A percentile compares a stretch with the other conserved stretches of the same genome.
Conservation (phyloP, 2,888 invertebrate genomes). For the Drosophila rubida region DNA sequence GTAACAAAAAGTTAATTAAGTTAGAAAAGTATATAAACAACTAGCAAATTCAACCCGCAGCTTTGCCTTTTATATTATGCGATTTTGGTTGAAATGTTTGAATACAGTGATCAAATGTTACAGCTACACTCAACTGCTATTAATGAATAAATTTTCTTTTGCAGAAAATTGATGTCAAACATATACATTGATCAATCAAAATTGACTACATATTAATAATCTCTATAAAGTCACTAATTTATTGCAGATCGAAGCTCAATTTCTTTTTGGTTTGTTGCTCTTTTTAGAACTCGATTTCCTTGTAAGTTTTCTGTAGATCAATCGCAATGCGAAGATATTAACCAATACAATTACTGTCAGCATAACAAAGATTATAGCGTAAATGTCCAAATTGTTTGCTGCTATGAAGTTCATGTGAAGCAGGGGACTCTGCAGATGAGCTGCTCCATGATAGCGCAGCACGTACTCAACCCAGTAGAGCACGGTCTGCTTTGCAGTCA, state of each 20-base stretch:
- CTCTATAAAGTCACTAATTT: neutral
- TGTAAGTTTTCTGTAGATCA: slow-evolving; percentile 7
- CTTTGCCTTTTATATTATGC: no score
- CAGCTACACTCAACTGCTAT: no score
- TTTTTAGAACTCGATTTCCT: neutral
- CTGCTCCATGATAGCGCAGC: slow-evolving; percentile 86
- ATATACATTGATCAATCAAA: neutral
- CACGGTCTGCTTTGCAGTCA: slow-evolving; percentile 85
- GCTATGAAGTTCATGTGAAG: slow-evolving; percentile 84
- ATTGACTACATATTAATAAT: neutral
- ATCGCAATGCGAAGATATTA: neutral
- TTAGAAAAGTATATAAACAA: no score
- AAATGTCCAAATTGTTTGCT: slow-evolving; percentile 85
- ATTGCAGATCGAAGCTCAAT: neutral
- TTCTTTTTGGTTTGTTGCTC: neutral
- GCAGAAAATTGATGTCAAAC: no score
- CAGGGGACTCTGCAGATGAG: slow-evolving; percentile 86
- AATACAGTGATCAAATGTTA: no score
- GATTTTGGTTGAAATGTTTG: no score
- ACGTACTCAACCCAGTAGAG: slow-evolving; percentile 87
- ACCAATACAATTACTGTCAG: neutral
- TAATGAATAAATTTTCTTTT: no score
- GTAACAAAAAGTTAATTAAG: no score
- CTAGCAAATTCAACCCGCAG: no score
- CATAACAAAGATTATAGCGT: slow-evolving; percentile 40